phyloP scores from a whole-genome alignment of 1,140 invertebrate species.

The Scaptomyza graminum region DNA sequence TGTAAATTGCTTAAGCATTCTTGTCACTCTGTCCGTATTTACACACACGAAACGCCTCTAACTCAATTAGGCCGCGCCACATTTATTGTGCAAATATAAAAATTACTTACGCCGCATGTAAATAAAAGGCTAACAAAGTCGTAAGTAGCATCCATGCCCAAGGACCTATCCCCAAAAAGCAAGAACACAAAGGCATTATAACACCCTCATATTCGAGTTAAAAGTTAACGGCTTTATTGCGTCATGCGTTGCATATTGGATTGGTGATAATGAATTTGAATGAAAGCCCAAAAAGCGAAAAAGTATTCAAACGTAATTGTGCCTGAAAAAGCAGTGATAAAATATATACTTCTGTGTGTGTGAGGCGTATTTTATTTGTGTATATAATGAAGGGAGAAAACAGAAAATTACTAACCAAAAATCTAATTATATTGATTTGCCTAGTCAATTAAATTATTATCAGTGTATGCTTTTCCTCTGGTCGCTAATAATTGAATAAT shows the following conservation, averaged over 20 bases:
- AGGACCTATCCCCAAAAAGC: neutral
- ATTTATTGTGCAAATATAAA: conserved; percentile 44
- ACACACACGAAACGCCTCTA: conserved; percentile 44
- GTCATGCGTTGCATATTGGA: conserved; percentile 9
- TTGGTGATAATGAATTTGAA: conserved; percentile 16
- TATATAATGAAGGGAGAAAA: no score
- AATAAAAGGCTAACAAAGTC: conserved; percentile 23
- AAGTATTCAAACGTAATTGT: neutral
- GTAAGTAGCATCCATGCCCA: conserved; percentile 3
- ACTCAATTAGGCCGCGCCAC: conserved; percentile 40
- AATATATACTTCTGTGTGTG: neutral
- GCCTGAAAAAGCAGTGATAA: neutral
- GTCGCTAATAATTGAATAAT: no score
- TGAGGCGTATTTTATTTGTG: no score
- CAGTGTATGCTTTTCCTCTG: no score
- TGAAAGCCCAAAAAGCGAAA: neutral
- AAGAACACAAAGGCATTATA: neutral
- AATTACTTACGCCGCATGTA: conserved; percentile 40
- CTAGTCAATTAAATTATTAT: no score
- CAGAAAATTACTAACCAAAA: no score
- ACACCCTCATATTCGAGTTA: neutral
- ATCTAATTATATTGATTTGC: no score
- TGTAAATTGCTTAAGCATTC: conserved; percentile 16
- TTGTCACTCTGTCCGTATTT: conserved; percentile 37
- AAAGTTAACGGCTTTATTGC: conserved; percentile 26